Percentiles rank a stretch among this genome's conserved stretches.
Evolutionary conservation across 1,140 invertebrate genomes (phyloP).

Genomic region (Pentalonia nigronervosa): DNA sequence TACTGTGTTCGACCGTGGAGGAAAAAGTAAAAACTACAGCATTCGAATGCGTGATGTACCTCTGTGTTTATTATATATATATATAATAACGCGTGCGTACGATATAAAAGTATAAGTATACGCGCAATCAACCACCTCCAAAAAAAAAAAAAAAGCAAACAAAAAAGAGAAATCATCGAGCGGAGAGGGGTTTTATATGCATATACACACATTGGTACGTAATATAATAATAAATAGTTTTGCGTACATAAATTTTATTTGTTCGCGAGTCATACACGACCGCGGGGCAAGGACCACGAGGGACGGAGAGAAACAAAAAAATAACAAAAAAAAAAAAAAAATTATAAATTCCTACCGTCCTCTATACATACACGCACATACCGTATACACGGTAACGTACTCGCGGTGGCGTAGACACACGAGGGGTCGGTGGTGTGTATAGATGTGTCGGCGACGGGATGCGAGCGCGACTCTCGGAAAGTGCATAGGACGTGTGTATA

Average conservation of each 20-base stretch:
- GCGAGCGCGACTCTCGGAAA: conserved; percentile 28
- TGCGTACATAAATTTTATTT: background rate
- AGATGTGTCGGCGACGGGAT: conserved; percentile 8
- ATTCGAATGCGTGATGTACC: background rate
- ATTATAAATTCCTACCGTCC: background rate
- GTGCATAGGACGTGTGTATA: conserved; percentile 12
- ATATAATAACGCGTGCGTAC: background rate
- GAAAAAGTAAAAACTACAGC: background rate
- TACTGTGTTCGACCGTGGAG: background rate
- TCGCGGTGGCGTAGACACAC: background rate
- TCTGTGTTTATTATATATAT: background rate
- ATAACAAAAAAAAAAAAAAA: background rate
- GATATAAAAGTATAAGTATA: background rate
- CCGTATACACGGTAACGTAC: background rate
- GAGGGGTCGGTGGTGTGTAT: background rate
- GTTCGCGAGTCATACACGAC: background rate
- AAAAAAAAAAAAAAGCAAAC: background rate
- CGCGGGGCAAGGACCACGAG: background rate
- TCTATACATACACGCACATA: background rate
- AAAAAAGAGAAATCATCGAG: background rate
- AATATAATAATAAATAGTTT: background rate
- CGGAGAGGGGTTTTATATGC: background rate
- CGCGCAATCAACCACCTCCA: background rate
- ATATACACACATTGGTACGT: background rate
- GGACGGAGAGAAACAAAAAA: background rate